phyloP scores from a whole-genome alignment of 2,797 vertebrate species.

The Dipus sagitta region DNA sequence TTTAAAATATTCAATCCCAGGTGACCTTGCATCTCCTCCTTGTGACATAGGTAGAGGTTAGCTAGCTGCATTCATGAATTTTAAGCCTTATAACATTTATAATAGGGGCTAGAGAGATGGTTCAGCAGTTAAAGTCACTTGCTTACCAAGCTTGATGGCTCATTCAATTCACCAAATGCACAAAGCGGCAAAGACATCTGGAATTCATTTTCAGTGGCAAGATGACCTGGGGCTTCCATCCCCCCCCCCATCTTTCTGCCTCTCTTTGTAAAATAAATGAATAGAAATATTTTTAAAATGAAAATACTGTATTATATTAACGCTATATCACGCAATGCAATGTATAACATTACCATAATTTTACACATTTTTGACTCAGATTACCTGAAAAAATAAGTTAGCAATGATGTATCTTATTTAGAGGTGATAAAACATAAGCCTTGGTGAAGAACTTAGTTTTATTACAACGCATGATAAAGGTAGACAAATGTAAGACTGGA shows the following conservation, averaged over 20 bases:
- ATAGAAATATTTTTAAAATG: too few relatives aligned
- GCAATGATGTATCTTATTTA: neutral
- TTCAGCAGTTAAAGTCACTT: too few relatives aligned
- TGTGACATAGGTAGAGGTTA: neutral
- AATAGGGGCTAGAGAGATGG: neutral
- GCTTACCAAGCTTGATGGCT: too few relatives aligned
- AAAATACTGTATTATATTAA: neutral
- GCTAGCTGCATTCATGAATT: neutral
- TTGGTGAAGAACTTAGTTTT: slow-evolving; percentile 34
- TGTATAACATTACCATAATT: neutral
- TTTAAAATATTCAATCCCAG: neutral
- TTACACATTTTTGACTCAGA: slow-evolving; percentile 26
- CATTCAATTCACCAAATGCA: too few relatives aligned
- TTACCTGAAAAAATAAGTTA: neutral
- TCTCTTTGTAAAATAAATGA: too few relatives aligned
- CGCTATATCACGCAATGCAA: neutral
- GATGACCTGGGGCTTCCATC: too few relatives aligned
- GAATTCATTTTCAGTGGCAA: too few relatives aligned
- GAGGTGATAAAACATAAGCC: neutral
- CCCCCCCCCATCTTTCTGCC: too few relatives aligned
- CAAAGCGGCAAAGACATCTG: too few relatives aligned
- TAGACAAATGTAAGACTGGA: neutral
- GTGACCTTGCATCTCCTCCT: neutral
- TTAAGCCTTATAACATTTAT: neutral
- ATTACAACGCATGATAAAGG: slow-evolving; percentile 14